A percentile compares a stretch with the other conserved stretches of the same genome.
phyloP scores from a whole-genome alignment of 2,888 invertebrate species.

The Callyntrura sp. region DNA sequence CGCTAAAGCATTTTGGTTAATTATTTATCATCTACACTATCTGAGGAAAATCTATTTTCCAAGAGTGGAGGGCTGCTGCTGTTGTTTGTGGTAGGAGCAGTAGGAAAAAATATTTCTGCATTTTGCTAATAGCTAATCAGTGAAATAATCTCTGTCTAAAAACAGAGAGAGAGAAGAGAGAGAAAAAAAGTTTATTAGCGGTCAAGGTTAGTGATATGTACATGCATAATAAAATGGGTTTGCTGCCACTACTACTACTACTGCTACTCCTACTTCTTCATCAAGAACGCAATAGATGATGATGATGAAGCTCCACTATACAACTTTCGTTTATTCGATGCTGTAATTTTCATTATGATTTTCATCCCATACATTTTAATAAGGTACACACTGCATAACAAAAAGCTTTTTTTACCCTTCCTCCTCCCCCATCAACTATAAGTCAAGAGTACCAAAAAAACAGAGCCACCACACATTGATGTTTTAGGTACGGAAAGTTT shows the following conservation, averaged over 20 bases:
- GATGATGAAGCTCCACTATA: neutral
- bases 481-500: neutral
- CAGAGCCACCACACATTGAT: too few relatives aligned
- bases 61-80: neutral
- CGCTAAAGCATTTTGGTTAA: too few relatives aligned
- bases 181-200: slow-evolving; percentile 68
- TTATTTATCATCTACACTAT: too few relatives aligned
- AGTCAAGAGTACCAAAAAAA: neutral
- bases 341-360: slow-evolving; percentile 77
- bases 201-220: slow-evolving; percentile 76
- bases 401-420: neutral
- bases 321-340: slow-evolving; percentile 64
- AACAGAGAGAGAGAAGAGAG: too few relatives aligned
- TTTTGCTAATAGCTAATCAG: neutral
- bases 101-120: too few relatives aligned
- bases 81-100: neutral
- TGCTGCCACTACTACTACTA: neutral
- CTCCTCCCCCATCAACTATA: neutral
- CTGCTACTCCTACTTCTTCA: neutral
- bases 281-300: neutral
- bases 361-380: slow-evolving; percentile 79
- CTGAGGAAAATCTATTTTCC: too few relatives aligned
- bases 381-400: slow-evolving; percentile 46
- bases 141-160: neutral
- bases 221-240: slow-evolving; percentile 67